Evolutionary conservation across 2,888 invertebrate species (phyloP), one percentile per base, ranked within the genome.

Genomic region (Leistus spinibarbis): DNA sequence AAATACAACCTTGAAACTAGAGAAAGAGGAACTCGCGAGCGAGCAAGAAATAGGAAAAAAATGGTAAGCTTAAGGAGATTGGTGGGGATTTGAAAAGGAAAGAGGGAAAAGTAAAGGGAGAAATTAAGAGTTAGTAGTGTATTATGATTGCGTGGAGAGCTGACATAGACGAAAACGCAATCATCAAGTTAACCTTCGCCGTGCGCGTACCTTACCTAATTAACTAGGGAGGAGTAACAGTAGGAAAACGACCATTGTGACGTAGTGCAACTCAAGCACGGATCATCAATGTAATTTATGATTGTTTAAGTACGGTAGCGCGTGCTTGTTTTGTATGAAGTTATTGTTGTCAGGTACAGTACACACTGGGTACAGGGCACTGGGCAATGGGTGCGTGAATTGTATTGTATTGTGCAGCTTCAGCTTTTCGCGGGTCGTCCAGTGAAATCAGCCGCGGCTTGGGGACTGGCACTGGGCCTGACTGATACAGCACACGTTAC

Each of bases 81-180:
- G 78, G 79, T 78, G 79, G 79, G 79, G 80, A 79, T 68, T 77
- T 78, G 66, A 72, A 70, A 54, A 23, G 57, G 60, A 68, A 68
- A 84, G 85, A 84, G 85, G 85, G 86, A 85, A 85, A 86, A 86
- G 85, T 85, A 85, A 85, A 85, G 85, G 84, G 84, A 86, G 85
- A 86, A 86, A 86, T 86, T 85, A 83, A 84, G 84, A 84, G 81
- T 81, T 82, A 82, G 83, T 83, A 83, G 83, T 84, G 82, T 83
- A 84, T 83, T 83, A 83, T 82, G 83, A 82, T 83, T 81, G 82
- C 81, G 81, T 20, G 68, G 79, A 81, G 80, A 82, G 82, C 80
- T 81, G 80, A 83, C 27, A 64, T 54, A 13, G 13, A 16, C 71
- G 40, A 62, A 70, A 60, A 60, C 60, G 60, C 10, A 9, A 13